phyloP scores from a whole-genome alignment of 2,797 vertebrate species.

The Gymnopithys bicolor region DNA sequence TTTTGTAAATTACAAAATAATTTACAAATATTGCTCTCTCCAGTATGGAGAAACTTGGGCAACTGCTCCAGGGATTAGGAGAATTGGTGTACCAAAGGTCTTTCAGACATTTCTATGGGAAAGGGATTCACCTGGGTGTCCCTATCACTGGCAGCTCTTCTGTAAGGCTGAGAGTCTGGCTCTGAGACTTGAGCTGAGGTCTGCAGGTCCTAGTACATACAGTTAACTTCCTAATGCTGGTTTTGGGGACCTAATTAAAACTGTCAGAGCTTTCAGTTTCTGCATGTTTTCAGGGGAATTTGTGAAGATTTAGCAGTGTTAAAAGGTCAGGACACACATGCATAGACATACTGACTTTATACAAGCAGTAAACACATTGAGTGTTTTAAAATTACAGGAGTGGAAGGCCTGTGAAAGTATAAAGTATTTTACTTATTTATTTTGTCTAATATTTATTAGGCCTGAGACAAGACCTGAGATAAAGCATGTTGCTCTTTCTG shows the following conservation, averaged over 20 bases:
- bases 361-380: neutral
- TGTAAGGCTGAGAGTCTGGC: fast-evolving
- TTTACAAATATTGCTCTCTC: neutral
- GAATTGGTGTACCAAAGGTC: neutral
- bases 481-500: neutral
- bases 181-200: neutral
- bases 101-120: neutral
- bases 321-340: neutral
- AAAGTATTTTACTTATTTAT: neutral
- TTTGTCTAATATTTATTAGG: neutral
- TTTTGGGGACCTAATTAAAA: neutral
- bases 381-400: neutral
- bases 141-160: neutral
- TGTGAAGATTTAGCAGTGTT: neutral
- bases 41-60: neutral
- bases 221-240: neutral
- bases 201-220: fast-evolving
- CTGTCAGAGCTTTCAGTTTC: neutral
- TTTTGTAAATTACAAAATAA: no score
- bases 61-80: neutral
- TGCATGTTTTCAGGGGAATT: neutral
- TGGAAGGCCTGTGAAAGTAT: neutral
- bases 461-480: neutral
- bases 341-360: neutral
- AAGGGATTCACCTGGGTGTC: neutral